These are phyloP conservation scores for Zaprionus ghesquierei DNA, from an alignment of 1,140 invertebrate species.

Conservation along the genomic window DNA sequence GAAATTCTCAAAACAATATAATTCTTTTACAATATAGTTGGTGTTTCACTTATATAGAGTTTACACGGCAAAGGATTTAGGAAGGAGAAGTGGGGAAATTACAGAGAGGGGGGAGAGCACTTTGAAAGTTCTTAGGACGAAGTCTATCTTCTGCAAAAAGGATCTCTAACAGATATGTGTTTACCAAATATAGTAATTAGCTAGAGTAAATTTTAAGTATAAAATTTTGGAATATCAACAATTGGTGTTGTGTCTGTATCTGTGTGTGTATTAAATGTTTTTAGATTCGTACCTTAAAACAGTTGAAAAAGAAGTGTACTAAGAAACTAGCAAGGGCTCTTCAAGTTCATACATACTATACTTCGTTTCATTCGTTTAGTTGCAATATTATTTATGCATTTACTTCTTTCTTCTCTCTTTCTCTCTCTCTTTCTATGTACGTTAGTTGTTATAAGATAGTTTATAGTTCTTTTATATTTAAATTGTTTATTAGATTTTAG, in stretches of 20 bases:
- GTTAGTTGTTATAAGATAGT: constrained; percentile 42
- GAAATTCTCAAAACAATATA: constrained; percentile 33
- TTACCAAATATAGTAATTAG: constrained; percentile 52
- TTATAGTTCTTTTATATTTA: constrained; percentile 36
- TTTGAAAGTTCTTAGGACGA: constrained; percentile 60
- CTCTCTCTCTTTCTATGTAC: constrained; percentile 30
- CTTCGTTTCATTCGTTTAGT: constrained; percentile 8
- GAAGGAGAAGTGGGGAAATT: background rate
- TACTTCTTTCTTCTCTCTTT: background rate
- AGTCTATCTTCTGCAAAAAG: constrained; percentile 34
- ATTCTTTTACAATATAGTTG: constrained; percentile 8
- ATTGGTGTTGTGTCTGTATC: constrained; percentile 64
- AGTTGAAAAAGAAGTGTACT: constrained; percentile 43
- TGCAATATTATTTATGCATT: background rate
- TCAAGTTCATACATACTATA: constrained; percentile 15
- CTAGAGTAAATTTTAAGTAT: constrained; percentile 49
- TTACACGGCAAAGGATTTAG: background rate
- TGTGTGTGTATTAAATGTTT: constrained; percentile 31
- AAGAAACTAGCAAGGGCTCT: constrained; percentile 61
- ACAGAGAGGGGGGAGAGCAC: constrained; percentile 39
- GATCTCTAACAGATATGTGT: constrained; percentile 68
- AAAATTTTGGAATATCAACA: constrained; percentile 73
- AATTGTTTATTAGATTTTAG: constrained; percentile 65
- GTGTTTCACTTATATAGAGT: constrained; percentile 16
- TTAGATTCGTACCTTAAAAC: constrained; percentile 31